Evolutionary conservation across 1,140 invertebrate species (phyloP).

Genomic region (Scylla paramamosain): DNA sequence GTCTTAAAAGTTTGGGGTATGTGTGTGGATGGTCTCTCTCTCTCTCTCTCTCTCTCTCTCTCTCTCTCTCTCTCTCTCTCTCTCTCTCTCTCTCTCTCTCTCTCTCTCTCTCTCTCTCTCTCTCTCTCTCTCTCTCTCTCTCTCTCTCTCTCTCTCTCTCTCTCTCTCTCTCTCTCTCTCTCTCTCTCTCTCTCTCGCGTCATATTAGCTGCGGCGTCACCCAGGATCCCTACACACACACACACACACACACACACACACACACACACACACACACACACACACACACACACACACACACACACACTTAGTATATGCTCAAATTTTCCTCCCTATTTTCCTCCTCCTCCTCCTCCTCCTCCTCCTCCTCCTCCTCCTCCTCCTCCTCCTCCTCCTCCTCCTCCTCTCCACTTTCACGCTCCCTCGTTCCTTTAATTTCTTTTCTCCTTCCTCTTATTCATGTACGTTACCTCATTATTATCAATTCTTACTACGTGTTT

Average conservation of each 20-base stretch:
- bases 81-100: conserved; percentile 5
- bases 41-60: neutral
- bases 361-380: too few species aligned
- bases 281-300: conserved; percentile 4
- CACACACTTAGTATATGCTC: neutral
- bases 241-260: conserved; percentile 4
- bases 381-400: neutral
- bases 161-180: too few species aligned
- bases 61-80: neutral
- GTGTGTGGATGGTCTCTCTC: neutral
- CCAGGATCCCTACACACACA: too few species aligned
- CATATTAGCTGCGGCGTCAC: too few species aligned
- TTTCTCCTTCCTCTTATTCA: neutral
- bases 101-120: conserved; percentile 29
- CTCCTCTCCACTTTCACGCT: neutral
- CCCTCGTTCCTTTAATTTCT: neutral
- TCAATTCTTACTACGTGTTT: neutral
- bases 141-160: too few species aligned
- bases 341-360: too few species aligned
- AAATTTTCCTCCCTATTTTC: neutral
- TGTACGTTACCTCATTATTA: neutral
- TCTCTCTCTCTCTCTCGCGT: too few species aligned
- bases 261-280: conserved; percentile 4
- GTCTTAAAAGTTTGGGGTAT: neutral
- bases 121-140: conserved; percentile 28